phyloP scores from a whole-genome alignment of 2,113 vertebrate genomes.

The Pampusana beccarii region DNA sequence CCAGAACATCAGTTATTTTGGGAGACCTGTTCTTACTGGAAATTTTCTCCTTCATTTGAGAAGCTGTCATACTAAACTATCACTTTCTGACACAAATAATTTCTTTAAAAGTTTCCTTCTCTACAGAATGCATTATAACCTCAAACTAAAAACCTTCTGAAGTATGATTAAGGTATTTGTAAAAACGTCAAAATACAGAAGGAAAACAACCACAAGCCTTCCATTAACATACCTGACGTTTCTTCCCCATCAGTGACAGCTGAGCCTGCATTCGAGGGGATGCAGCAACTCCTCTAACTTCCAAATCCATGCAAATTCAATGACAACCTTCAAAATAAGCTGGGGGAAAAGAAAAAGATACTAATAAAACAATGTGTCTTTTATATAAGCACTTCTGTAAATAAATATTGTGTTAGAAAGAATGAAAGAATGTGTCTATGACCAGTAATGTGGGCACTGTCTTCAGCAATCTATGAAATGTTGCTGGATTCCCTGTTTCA shows the following conservation, averaged over 20 bases:
- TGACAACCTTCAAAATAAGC: background rate
- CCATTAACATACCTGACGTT: conserved; percentile 52
- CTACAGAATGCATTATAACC: background rate
- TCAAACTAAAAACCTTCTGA: background rate
- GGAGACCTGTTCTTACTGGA: background rate
- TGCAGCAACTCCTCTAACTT: conserved; percentile 66
- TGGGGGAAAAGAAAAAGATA: background rate
- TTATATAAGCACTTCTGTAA: background rate
- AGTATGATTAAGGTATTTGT: background rate
- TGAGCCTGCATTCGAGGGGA: conserved; percentile 32
- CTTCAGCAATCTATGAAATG: background rate
- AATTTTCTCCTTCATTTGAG: background rate
- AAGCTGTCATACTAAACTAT: background rate
- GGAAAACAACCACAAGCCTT: background rate
- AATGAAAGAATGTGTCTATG: background rate
- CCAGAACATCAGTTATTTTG: background rate
- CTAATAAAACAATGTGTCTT: background rate
- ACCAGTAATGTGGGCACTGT: background rate
- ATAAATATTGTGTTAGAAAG: background rate
- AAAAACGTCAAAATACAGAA: background rate
- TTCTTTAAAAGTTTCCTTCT: background rate
- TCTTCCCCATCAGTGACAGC: conserved; percentile 1
- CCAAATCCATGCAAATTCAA: conserved; percentile 72
- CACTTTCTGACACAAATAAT: background rate
- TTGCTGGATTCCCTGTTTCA: background rate